Conservation (phyloP, 2,888 invertebrate species). For the Drosophila cracens region DNA sequence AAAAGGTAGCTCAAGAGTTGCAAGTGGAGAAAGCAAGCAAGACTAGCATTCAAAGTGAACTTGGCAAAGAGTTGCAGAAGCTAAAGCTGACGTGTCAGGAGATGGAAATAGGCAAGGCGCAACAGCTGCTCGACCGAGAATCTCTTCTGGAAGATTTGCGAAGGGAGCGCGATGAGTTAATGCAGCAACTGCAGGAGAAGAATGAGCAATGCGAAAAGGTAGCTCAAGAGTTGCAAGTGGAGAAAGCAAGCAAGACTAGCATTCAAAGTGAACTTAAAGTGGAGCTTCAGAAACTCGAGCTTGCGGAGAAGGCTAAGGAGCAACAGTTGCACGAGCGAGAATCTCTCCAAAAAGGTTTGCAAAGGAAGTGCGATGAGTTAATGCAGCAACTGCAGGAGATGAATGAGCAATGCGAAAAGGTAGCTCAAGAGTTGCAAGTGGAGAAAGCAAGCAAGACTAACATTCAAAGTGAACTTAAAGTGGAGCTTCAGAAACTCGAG, state of each 20-base stretch:
- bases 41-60: neutral
- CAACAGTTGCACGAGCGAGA: neutral
- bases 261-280: neutral
- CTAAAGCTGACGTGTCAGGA: too few relatives aligned
- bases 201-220: neutral
- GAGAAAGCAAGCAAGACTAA: neutral
- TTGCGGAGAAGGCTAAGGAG: neutral
- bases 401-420: neutral
- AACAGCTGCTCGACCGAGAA: neutral
- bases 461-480: neutral
- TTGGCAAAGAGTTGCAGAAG: neutral
- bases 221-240: neutral
- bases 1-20: neutral
- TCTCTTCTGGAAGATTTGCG: rapidly evolving
- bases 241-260: neutral
- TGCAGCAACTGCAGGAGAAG: neutral
- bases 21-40: neutral
- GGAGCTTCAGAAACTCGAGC: too few relatives aligned
- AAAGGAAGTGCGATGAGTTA: neutral
- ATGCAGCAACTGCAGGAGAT: neutral
- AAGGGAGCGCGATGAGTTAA: neutral
- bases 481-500: neutral
- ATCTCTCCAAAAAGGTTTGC: neutral
- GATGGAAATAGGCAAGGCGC: too few relatives aligned
- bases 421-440: neutral